A percentile compares a stretch with the other conserved stretches of the same genome.
These are phyloP conservation scores for Macrotrachela quadricornifera DNA, from an alignment of 1,140 invertebrate genomes.

Conservation along the genomic window DNA sequence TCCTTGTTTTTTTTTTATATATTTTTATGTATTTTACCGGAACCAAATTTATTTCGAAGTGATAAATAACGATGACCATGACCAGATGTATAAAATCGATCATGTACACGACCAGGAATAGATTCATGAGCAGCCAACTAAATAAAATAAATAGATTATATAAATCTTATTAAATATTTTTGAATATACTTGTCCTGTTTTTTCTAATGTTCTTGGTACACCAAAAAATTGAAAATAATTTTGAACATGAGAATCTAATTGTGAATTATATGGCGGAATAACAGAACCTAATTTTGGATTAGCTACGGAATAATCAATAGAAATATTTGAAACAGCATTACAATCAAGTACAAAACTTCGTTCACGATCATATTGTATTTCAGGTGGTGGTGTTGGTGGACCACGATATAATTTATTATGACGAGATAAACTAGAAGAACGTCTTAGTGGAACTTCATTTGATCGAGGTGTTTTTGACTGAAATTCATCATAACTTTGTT, in stretches of 20 bases:
- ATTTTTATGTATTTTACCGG: no score
- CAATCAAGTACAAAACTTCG: constrained; percentile 26
- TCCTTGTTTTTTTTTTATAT: no score
- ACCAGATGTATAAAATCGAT: constrained; percentile 20
- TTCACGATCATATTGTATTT: constrained; percentile 16
- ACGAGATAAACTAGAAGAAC: neutral
- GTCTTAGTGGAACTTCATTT: no score
- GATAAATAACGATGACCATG: constrained; percentile 20
- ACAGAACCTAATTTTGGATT: constrained; percentile 30
- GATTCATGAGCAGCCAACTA: constrained; percentile 13
- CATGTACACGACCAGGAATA: constrained; percentile 23
- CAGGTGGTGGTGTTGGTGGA: constrained; percentile 22
- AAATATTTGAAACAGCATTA: constrained; percentile 22
- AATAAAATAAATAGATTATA: neutral
- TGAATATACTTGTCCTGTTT: constrained; percentile 19
- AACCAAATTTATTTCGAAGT: constrained; percentile 15
- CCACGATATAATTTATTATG: constrained; percentile 27
- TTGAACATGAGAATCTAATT: constrained; percentile 19
- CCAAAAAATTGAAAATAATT: constrained; percentile 24
- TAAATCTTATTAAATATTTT: neutral
- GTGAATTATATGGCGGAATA: constrained; percentile 27
- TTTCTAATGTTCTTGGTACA: constrained; percentile 19
- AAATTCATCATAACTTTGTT: no score
- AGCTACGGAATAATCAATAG: constrained; percentile 22
- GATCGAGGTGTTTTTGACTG: no score